Percentiles rank a stretch among this genome's conserved stretches.
Evolutionary conservation across 2,113 vertebrate species (phyloP).

Genomic region (human (Homo sapiens)): GRCh38 chr20:1693501-1694000

Average conservation of each 20-base stretch:
- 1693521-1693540: not conserved
- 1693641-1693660: not conserved
- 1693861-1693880: not conserved
- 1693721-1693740: not conserved
- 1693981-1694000: not conserved
- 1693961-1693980: not conserved
- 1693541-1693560: not conserved
- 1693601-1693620: not conserved
- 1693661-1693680: not conserved
- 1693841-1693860: not conserved
- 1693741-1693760: accelerated
- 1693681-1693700: not conserved
- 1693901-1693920: not conserved
- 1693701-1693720: not conserved
- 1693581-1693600: not conserved
- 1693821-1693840: not conserved
- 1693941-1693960: not conserved
- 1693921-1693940: not conserved
- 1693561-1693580: not conserved
- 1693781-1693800: not conserved
- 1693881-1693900: not conserved
- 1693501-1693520: not conserved
- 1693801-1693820: not conserved
- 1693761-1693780: not conserved
- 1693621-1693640: not conserved